phyloP scores from a whole-genome alignment of 2,888 invertebrate genomes.

The Metalampra italica region DNA sequence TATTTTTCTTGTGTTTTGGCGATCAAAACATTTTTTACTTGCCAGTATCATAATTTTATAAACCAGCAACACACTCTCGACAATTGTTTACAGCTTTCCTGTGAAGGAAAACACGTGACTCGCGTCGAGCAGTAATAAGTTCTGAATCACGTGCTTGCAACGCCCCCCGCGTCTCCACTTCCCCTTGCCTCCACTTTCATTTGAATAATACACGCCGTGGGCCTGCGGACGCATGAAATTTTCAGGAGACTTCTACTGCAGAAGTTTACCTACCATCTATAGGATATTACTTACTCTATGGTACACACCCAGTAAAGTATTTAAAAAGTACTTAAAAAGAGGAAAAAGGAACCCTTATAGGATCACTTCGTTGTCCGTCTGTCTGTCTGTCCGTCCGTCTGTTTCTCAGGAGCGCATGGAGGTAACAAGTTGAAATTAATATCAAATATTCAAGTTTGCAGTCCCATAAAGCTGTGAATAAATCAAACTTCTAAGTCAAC shows the following conservation, averaged over 20 bases:
- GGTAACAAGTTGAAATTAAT: too few relatives aligned
- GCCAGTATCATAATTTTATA: neutral
- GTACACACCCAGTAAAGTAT: too few relatives aligned
- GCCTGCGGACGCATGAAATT: conserved; percentile 39
- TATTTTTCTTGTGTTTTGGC: too few relatives aligned
- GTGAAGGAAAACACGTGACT: conserved; percentile 1
- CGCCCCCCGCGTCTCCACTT: conserved; percentile 2
- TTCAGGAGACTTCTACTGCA: conserved; percentile 23
- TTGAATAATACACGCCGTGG: conserved; percentile 26
- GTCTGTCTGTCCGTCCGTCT: too few relatives aligned
- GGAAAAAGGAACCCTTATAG: too few relatives aligned
- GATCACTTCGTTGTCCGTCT: too few relatives aligned
- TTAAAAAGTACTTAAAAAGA: too few relatives aligned
- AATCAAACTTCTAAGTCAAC: too few relatives aligned
- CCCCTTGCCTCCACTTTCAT: conserved; percentile 18
- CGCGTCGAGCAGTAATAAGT: conserved; percentile 29
- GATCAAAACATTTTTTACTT: too few relatives aligned
- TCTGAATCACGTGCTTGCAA: conserved; percentile 23
- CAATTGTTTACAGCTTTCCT: neutral
- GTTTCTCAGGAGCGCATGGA: too few relatives aligned
- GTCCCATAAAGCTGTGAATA: too few relatives aligned
- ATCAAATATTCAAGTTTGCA: too few relatives aligned
- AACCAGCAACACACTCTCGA: neutral
- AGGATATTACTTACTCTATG: neutral
- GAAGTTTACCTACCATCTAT: neutral